Base-by-base conservation (phyloP, 2,888 invertebrate species). In the Dorcus hopei region DNA sequence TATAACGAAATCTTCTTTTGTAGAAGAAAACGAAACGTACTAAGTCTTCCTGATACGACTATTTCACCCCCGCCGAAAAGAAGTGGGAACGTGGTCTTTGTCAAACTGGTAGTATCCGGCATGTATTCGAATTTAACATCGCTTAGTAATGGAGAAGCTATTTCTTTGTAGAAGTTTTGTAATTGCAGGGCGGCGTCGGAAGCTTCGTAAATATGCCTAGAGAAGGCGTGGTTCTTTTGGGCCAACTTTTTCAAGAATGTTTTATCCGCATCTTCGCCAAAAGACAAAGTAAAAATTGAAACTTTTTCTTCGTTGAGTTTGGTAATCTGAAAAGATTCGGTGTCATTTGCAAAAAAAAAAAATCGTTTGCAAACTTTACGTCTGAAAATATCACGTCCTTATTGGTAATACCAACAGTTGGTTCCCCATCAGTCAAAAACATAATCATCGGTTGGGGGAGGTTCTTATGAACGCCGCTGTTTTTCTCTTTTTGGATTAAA, bases 171-270 rank as follows among this genome's bases (percentile, higher is more conserved):
- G 23, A 45, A 45, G 2, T 45, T 11, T 45, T 45, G 16, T 9
- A 45, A 7, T 45, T 45, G 45, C 45, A 45, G 4, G 9, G 45
- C 55, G 2, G 88, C 86, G 72, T 88, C 88, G 0, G 86, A 81
- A 11, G 84, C 87, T 73, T 87, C 88, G 76, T 89, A 89, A 65
- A 91, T 89, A 73, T 86, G 85, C 2, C 88, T 79, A 68, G 86
- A 84, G 74, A 88, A 86, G 3, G 88, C 90, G 26, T 80, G 80
- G 76, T 88, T 89, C 59, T 84, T 82, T 16, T 85, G 77, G 0
- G 89, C 84, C 45, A 90, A 71, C 70, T 84, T 85, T 68, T 86
- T 83, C 19, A 91, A 75, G 74, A 90, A 87, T 19, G 80, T 77
- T 65, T 85, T 83, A 73, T 89, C 87, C 0, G 88, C 87, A 56